Conservation (phyloP, 2,888 invertebrate genomes). For the Megaustenia siamemsis region DNA sequence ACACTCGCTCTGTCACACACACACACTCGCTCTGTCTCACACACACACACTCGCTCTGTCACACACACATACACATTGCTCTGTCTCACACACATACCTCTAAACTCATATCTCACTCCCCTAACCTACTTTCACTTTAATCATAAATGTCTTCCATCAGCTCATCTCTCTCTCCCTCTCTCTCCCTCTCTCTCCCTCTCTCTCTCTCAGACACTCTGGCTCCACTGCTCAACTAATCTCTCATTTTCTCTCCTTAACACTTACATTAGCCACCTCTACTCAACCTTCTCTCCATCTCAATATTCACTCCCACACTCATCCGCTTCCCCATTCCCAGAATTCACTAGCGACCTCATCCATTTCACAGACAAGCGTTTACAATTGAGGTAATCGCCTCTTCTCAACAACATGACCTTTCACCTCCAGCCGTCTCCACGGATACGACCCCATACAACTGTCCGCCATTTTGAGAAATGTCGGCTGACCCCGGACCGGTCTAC, state of each 20-base stretch:
- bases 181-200: conserved; percentile 30
- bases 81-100: too few relatives aligned
- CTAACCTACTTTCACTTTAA: neutral
- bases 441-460: neutral
- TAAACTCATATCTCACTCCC: conserved; percentile 44
- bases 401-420: neutral
- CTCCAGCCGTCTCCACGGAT: neutral
- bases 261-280: neutral
- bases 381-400: neutral
- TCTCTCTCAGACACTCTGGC: conserved; percentile 22
- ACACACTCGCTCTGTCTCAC: too few relatives aligned
- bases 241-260: neutral
- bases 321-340: neutral
- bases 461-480: conserved; percentile 12
- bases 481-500: neutral
- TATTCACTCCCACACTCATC: neutral
- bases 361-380: neutral
- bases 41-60: too few relatives aligned
- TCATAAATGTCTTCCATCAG: neutral
- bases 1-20: too few relatives aligned
- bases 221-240: neutral
- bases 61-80: too few relatives aligned
- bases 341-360: neutral
- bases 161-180: conserved; percentile 25
- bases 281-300: neutral